These are phyloP conservation scores for Lutjanus argentimaculatus DNA, from an alignment of 2,797 vertebrate genomes.

Conservation along the genomic window DNA sequence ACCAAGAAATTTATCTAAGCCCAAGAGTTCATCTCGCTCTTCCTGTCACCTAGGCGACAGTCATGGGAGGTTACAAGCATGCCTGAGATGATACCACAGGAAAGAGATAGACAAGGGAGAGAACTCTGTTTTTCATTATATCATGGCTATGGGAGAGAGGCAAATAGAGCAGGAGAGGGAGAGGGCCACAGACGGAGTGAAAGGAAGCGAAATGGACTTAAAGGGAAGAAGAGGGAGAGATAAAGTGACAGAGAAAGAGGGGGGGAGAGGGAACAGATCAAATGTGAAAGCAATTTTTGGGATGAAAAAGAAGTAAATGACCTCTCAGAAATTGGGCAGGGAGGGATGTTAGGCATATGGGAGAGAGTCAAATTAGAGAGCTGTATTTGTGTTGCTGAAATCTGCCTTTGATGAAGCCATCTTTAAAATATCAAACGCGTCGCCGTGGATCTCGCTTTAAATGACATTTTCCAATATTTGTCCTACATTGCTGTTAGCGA, in stretches of 20 bases:
- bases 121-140: slow-evolving; percentile 64
- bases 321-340: slow-evolving; percentile 56
- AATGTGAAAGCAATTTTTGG: slow-evolving; percentile 63
- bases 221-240: slow-evolving; percentile 29
- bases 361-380: slow-evolving; percentile 57
- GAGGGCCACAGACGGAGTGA: slow-evolving; percentile 17
- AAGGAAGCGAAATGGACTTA: slow-evolving; percentile 40
- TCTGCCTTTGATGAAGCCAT: slow-evolving; percentile 63
- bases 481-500: slow-evolving; percentile 75
- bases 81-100: slow-evolving; percentile 63
- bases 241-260: neutral
- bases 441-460: slow-evolving; percentile 45
- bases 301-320: slow-evolving; percentile 69
- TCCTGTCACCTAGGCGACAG: slow-evolving; percentile 77
- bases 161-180: slow-evolving; percentile 38
- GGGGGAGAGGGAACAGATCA: slow-evolving; percentile 41
- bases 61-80: slow-evolving; percentile 71
- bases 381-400: slow-evolving; percentile 43
- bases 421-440: slow-evolving; percentile 66
- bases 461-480: slow-evolving; percentile 79
- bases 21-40: slow-evolving; percentile 77
- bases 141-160: slow-evolving; percentile 44
- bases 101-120: slow-evolving; percentile 56
- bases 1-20: slow-evolving; percentile 83
- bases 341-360: slow-evolving; percentile 38